Evolutionary conservation across 2,797 vertebrate genomes (phyloP), one percentile per base, ranked within the genome.

Genomic region (Monodelphis domestica): DNA sequence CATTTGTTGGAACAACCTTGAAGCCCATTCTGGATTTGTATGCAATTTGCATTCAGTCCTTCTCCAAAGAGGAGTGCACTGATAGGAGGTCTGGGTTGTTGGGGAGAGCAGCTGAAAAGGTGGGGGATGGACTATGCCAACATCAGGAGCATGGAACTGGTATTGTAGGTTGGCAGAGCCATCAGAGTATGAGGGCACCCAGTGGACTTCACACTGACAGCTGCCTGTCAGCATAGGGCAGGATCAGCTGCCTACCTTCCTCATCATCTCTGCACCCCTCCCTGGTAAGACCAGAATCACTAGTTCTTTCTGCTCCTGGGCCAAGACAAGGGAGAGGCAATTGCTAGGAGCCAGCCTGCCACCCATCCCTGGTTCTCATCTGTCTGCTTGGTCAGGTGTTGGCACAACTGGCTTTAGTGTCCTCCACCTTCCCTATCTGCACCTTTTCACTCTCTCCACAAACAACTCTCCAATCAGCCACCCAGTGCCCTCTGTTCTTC

Each of bases 151-250:
- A 91, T 95, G 91, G 24, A 96, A 95, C 95, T 94, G 95, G 97
- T 96, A 98, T 97, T 95, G 95, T n/a, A 95, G 97, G 97, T 96
- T 97, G 98, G 96, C 91, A 53, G 95, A 96, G 95, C 94, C 95
- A 96, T 88, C 6, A 45, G 70, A 94, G 94, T 95, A 94, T 96
- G 91, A 91, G 97, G 97, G 97, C 57, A 10, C 87, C 52, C 93
- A 33, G 93, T 91, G 53, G 88, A 53, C 45, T 96, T 21, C 94
- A 93, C 89, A 97, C 97, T 97, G 97, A 98, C 97, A 92, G 96
- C 96, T 95, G 97, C 94, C 96, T 50, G 97, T 93, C 97, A 88
- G 92, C 70, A 12, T 0, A 3, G 33, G 95, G 92, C 91, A 33
- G 91, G 96, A 89, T 78, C 52, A 1, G 2, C 90, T 3, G 94